Conservation (phyloP, 2,113 vertebrate genomes). For the Raphicerus campestris region DNA sequence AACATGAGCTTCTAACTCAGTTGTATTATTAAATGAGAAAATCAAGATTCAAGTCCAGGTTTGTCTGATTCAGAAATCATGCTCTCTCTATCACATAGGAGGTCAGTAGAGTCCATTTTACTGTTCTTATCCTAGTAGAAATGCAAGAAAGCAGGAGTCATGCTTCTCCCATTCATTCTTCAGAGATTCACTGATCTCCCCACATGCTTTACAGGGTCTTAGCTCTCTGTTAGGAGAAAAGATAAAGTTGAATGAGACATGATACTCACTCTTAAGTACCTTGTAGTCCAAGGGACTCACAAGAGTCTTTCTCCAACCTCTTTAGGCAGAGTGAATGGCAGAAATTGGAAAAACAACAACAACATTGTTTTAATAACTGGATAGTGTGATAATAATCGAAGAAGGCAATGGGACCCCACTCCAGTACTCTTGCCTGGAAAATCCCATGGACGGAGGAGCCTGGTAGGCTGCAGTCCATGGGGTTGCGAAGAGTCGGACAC, state of each 20-base stretch:
- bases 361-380: neutral
- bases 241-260: neutral
- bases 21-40: neutral
- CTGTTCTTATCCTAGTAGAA: neutral
- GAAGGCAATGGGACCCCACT: too few relatives aligned
- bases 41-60: neutral
- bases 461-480: too few relatives aligned
- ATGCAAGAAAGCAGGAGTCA: neutral
- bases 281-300: neutral
- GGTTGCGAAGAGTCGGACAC: rapidly evolving
- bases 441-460: too few relatives aligned
- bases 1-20: neutral
- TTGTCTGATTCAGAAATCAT: neutral
- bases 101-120: neutral
- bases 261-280: neutral
- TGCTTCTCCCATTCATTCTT: neutral
- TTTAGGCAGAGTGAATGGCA: neutral
- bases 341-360: neutral
- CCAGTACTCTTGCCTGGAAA: too few relatives aligned
- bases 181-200: neutral
- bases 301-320: neutral
- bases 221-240: neutral
- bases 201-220: neutral
- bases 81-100: neutral
- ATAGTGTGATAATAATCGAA: neutral